A percentile compares a stretch with the other conserved stretches of the same genome.
These are phyloP conservation scores for Synanceia verrucosa DNA, from an alignment of 2,797 vertebrate genomes.

Conservation along the genomic window DNA sequence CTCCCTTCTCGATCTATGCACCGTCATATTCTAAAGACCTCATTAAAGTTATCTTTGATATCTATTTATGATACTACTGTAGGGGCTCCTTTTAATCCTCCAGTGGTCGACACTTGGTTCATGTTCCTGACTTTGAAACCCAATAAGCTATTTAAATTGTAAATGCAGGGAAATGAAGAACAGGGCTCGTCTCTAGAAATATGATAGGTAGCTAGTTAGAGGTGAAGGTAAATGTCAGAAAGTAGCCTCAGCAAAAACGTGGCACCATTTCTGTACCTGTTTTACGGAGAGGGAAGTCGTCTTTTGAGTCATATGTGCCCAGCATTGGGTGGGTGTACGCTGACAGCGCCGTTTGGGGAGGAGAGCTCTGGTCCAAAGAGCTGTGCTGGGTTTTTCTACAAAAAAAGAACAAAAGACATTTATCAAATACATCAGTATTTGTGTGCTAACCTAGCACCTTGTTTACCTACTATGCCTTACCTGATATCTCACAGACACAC, in stretches of 20 bases:
- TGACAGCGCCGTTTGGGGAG: conserved; percentile 92
- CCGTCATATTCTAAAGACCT: conserved; percentile 18
- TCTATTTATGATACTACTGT: conserved; percentile 20
- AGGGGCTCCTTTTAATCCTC: conserved; percentile 21
- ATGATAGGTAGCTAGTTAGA: neutral
- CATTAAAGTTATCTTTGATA: conserved; percentile 9
- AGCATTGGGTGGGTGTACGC: conserved; percentile 93
- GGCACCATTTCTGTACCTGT: conserved; percentile 85
- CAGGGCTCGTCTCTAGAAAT: neutral
- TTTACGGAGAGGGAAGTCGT: conserved; percentile 98
- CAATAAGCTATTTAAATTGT: conserved; percentile 19
- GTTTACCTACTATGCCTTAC: neutral
- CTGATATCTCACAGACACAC: neutral
- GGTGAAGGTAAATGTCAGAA: neutral
- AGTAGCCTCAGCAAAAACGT: neutral
- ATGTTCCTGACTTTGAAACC: conserved; percentile 20
- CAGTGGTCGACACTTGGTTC: conserved; percentile 8
- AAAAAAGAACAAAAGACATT: neutral
- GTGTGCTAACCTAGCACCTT: neutral
- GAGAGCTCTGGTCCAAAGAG: conserved; percentile 97
- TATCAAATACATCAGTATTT: neutral
- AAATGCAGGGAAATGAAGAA: conserved; percentile 30
- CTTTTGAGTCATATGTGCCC: conserved; percentile 95
- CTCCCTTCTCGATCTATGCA: neutral
- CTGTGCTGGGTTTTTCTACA: conserved; percentile 97